These are phyloP conservation scores for Aradophagus sp. DNA, from an alignment of 1,140 invertebrate species.

Conservation along the genomic window DNA sequence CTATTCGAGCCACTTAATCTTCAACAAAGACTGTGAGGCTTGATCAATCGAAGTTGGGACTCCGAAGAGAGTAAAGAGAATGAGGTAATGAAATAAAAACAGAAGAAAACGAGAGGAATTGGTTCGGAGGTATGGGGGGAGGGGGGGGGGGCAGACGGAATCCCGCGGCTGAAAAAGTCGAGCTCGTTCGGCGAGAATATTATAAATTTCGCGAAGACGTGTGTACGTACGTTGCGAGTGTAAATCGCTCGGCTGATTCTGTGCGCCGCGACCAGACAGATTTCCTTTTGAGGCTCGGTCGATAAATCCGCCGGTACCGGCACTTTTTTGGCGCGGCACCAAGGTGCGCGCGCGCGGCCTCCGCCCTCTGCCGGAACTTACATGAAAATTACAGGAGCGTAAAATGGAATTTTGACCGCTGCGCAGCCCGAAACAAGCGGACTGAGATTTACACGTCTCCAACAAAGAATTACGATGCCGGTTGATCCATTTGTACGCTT, in stretches of 20 bases:
- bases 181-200: slow-evolving; percentile 21
- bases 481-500: slow-evolving; percentile 31
- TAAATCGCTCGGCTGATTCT: slow-evolving; percentile 46
- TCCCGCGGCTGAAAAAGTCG: too few relatives aligned
- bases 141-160: too few relatives aligned
- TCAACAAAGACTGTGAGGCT: too few relatives aligned
- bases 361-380: slow-evolving; percentile 26
- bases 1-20: too few relatives aligned
- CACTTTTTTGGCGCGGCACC: slow-evolving; percentile 54
- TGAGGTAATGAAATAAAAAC: too few relatives aligned
- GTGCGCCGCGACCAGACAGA: slow-evolving; percentile 45
- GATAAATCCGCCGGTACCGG: slow-evolving; percentile 43
- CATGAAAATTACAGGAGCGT: slow-evolving; percentile 55
- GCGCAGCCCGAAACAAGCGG: slow-evolving; percentile 48
- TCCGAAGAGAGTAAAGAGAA: too few relatives aligned
- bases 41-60: too few relatives aligned
- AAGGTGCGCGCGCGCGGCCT: slow-evolving; percentile 25
- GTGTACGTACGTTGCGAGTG: slow-evolving; percentile 18
- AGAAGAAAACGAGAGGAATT: too few relatives aligned
- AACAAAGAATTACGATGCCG: slow-evolving; percentile 48
- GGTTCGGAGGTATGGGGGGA: too few relatives aligned
- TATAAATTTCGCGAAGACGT: slow-evolving; percentile 36
- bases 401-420: slow-evolving; percentile 58
- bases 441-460: slow-evolving; percentile 56
- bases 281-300: slow-evolving; percentile 51